Evolutionary conservation across 2,797 vertebrate genomes (phyloP), one percentile per base, ranked within the genome.

Genomic region (Syngnathus rostellatus): DNA sequence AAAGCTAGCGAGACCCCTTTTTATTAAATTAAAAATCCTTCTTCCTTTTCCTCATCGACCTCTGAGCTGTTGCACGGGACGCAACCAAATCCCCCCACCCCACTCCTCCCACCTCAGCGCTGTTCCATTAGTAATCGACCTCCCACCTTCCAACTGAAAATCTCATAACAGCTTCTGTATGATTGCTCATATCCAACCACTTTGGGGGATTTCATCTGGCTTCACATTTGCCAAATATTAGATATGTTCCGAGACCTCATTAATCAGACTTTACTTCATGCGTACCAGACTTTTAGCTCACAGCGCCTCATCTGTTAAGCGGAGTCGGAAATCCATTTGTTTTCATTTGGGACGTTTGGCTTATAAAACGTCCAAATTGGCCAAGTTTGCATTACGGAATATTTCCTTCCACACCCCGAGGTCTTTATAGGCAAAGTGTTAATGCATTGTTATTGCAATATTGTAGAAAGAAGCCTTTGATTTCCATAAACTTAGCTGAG

Each of bases 11-110:
- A 85, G 73, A 76, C 37, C 71, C 70, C 45, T 62, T 45, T 83
- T 82, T 83, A 84, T 81, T 80, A 86, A 88, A 85, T 81, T 70
- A 77, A 82, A 69, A 82, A 71, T 21, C 68, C 66, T 17, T 67
- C 69, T 77, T 79, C 71, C 74, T 70, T 78, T 78, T 68, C 69
- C 72, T 76, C 78, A 65, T 6, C 60, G 77, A 80, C 87, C 80
- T 72, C 64, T 68, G 72, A 73, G 72, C 71, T 73, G 55, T 23
- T 68, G 67, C 23, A 37, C 60, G 63, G 70, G 72, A 68, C 76
- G 3, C 69, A 75, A 69, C 72, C 63, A 48, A 48, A n/a, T n/a
- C 46, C 16, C 46, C 46, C 46, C 23, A 23, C 23, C 23, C 45
- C 9, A 9, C 6, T 8, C 40, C 72, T 65, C 75, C 72, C 63